Conservation (phyloP, 2,797 vertebrate genomes). For the Propithecus deckenii region DNA sequence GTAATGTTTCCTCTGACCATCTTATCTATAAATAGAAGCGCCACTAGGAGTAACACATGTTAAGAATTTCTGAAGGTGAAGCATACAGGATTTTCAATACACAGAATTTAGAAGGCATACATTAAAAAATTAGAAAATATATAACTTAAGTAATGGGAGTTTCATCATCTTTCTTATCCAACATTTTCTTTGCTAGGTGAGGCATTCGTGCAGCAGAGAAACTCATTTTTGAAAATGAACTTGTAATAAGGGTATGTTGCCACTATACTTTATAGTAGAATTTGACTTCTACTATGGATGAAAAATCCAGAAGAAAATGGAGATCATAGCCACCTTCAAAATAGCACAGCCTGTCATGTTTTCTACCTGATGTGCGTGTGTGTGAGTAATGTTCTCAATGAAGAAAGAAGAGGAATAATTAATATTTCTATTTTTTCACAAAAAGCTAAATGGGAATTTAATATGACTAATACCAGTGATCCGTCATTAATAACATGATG, state of each 20-base stretch:
- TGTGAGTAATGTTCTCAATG: not conserved
- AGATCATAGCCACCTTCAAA: not conserved
- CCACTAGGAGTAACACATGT: not conserved
- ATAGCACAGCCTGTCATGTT: not conserved
- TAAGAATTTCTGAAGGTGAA: not conserved
- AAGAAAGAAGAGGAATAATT: not conserved
- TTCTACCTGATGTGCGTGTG: not conserved
- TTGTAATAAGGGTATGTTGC: not conserved
- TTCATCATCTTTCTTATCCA: not conserved
- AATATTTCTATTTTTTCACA: not conserved
- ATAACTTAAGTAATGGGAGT: not conserved
- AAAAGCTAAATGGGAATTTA: not conserved
- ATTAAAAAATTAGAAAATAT: not conserved
- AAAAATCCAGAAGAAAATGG: not conserved
- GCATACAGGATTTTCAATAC: not conserved
- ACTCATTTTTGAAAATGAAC: not conserved
- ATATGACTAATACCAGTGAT: not conserved
- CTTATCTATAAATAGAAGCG: not conserved
- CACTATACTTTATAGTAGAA: not conserved
- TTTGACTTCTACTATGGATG: not conserved
- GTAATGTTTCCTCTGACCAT: not conserved
- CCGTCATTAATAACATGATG: not conserved
- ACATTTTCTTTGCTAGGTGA: not conserved
- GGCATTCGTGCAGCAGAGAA: not conserved
- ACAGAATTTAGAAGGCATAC: not conserved